phyloP scores from a whole-genome alignment of 2,888 invertebrate species.

The Cactoblastis cactorum region DNA sequence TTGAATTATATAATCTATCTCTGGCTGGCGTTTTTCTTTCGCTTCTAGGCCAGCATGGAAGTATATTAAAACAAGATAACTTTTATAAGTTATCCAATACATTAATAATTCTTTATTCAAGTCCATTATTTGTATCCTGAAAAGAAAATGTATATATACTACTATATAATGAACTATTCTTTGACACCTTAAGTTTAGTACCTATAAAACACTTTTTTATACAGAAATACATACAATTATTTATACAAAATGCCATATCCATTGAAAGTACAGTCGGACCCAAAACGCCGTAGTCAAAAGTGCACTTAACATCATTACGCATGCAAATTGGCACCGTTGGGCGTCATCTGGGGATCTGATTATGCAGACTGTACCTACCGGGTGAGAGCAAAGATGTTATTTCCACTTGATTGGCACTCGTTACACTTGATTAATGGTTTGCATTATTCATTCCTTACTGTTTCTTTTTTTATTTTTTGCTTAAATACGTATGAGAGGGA shows the following conservation, averaged over 20 bases:
- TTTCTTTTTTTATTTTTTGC: neutral
- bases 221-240: too few species aligned
- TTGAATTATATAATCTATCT: too few species aligned
- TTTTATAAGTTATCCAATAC: too few species aligned
- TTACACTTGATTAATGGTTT: neutral
- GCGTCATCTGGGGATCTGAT: conserved; percentile 67
- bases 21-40: too few species aligned
- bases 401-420: neutral
- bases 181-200: too few species aligned
- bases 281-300: conserved; percentile 54
- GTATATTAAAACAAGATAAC: too few species aligned
- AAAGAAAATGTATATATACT: too few species aligned
- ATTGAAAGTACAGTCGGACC: conserved; percentile 16
- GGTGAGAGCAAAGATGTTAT: neutral
- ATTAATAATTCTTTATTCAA: too few species aligned
- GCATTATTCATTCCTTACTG: neutral
- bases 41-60: too few species aligned
- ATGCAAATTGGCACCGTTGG: conserved; percentile 60
- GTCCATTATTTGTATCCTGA: too few species aligned
- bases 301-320: conserved; percentile 66
- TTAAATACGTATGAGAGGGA: neutral
- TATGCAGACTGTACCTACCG: conserved; percentile 33
- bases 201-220: too few species aligned
- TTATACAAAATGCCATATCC: conserved; percentile 17
- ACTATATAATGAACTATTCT: too few species aligned